Evolutionary conservation across 2,797 vertebrate species (phyloP).

Genomic region (Pampus argenteus): DNA sequence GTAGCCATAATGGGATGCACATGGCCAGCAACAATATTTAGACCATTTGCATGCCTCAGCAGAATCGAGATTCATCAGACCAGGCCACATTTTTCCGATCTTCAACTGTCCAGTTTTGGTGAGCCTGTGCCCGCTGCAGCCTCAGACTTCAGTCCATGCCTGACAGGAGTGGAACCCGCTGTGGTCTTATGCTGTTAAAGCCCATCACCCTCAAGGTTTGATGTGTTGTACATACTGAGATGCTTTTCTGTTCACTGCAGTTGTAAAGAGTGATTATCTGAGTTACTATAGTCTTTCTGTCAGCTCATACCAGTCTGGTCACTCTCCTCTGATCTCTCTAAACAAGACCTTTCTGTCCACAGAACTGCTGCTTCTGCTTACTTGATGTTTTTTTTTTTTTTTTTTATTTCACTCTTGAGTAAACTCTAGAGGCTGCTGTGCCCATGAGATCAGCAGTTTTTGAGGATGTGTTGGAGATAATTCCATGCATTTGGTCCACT

Average conservation of each 20-base stretch:
- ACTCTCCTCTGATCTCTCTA: not conserved
- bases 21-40: not conserved
- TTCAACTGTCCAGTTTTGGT: not conserved
- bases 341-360: not conserved
- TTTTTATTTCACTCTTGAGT: not conserved
- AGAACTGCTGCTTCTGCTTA: not conserved
- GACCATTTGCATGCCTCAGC: not conserved
- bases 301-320: not conserved
- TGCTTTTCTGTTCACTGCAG: too few species aligned
- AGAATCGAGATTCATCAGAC: not conserved
- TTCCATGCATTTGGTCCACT: too few species aligned
- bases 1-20: not conserved
- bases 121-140: not conserved
- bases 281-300: not conserved
- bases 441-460: too few species aligned
- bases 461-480: not conserved
- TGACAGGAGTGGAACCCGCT: not conserved
- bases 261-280: conserved; percentile 3
- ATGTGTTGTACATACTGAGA: too few species aligned
- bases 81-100: not conserved
- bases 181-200: not conserved
- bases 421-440: too few species aligned
- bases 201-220: not conserved
- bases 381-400: not conserved
- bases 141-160: not conserved